Evolutionary conservation across 2,113 vertebrate genomes (phyloP).

Genomic region (Scolopax mira): DNA sequence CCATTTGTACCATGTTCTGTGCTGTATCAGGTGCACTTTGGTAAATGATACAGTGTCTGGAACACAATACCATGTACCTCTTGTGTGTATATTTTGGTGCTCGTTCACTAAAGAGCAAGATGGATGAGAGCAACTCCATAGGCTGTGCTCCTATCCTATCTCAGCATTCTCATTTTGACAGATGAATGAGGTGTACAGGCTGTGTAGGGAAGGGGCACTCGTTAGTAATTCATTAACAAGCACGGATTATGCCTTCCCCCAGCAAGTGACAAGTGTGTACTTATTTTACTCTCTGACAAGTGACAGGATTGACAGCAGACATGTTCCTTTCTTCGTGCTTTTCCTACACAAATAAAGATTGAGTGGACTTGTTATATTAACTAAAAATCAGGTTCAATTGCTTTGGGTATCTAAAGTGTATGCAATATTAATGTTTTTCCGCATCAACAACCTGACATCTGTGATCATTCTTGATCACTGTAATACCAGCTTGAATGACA

Average conservation of each 20-base stretch:
- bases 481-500: neutral
- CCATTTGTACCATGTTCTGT: neutral
- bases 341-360: neutral
- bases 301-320: neutral
- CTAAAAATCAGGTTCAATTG: neutral
- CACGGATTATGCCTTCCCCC: constrained; percentile 5
- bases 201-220: neutral
- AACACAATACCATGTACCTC: neutral
- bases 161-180: neutral
- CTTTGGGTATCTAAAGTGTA: neutral
- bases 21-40: neutral
- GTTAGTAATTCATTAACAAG: neutral
- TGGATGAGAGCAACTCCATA: neutral
- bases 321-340: neutral
- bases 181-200: neutral
- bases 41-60: neutral
- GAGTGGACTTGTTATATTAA: neutral
- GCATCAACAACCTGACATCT: neutral
- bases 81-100: neutral
- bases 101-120: neutral
- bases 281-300: constrained; percentile 8
- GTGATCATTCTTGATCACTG: neutral
- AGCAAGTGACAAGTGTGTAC: neutral
- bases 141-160: neutral
- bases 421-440: neutral